Percentiles rank a stretch among this genome's conserved stretches.
Conservation (phyloP, 2,113 vertebrate genomes). For the Sebastes fasciatus region DNA sequence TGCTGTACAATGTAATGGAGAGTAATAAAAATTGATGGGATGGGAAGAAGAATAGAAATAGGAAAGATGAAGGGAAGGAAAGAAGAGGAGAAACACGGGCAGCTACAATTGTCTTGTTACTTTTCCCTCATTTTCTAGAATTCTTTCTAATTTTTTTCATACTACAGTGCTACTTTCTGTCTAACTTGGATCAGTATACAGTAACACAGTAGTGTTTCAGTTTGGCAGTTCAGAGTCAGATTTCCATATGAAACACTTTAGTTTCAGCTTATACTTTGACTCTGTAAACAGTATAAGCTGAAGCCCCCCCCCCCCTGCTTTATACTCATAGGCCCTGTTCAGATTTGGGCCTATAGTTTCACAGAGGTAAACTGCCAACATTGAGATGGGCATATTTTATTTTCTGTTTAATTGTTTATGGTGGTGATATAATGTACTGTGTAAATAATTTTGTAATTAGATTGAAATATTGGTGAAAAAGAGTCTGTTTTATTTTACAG, state of each 20-base stretch:
- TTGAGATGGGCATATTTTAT: no score
- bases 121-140: background rate
- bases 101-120: background rate
- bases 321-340: background rate
- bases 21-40: slow-evolving; percentile 26
- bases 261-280: background rate
- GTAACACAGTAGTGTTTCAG: background rate
- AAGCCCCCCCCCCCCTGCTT: no score
- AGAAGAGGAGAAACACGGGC: background rate
- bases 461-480: no score
- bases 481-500: no score
- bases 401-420: no score
- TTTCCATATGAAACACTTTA: background rate
- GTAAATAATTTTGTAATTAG: no score
- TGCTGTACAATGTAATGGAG: slow-evolving; percentile 16
- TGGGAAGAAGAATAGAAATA: background rate
- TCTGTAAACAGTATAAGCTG: background rate
- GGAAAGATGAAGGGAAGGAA: background rate
- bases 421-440: no score
- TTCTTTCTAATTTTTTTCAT: no score
- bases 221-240: background rate
- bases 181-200: background rate
- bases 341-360: background rate
- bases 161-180: background rate
- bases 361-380: background rate